phyloP scores from a whole-genome alignment of 1,140 invertebrate species.

The Danaus plexippus region DNA sequence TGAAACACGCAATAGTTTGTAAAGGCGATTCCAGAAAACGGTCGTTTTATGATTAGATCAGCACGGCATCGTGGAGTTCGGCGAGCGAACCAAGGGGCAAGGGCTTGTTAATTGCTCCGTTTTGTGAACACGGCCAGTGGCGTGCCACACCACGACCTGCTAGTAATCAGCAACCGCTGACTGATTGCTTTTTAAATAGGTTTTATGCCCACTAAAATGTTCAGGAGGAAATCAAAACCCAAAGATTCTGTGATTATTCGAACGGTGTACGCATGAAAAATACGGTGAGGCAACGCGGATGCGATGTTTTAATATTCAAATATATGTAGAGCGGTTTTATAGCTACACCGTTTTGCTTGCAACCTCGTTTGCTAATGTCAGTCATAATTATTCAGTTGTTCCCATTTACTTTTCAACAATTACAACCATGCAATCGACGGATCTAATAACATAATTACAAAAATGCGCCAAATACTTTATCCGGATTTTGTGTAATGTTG shows the following conservation, averaged over 20 bases:
- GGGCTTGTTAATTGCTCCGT: constrained; percentile 69
- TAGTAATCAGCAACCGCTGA: constrained; percentile 66
- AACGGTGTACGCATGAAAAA: too few relatives aligned
- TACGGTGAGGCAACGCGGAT: too few relatives aligned
- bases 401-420: constrained; percentile 19
- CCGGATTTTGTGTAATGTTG: constrained; percentile 11
- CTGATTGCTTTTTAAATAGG: constrained; percentile 72
- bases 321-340: constrained; percentile 3
- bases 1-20: constrained; percentile 66
- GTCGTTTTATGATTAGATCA: constrained; percentile 70
- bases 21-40: constrained; percentile 70
- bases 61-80: constrained; percentile 27
- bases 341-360: constrained; percentile 7
- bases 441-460: constrained; percentile 17
- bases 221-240: constrained; percentile 48
- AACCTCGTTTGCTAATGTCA: constrained; percentile 16
- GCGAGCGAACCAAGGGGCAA: constrained; percentile 29
- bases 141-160: constrained; percentile 37
- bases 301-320: too few relatives aligned
- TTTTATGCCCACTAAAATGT: constrained; percentile 67
- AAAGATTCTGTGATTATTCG: too few relatives aligned
- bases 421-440: constrained; percentile 15
- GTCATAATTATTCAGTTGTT: constrained; percentile 13
- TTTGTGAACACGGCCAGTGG: constrained; percentile 69
- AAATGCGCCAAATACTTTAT: constrained; percentile 10